Conservation (phyloP, 2,113 vertebrate species). For the Ursus arctos region DNA sequence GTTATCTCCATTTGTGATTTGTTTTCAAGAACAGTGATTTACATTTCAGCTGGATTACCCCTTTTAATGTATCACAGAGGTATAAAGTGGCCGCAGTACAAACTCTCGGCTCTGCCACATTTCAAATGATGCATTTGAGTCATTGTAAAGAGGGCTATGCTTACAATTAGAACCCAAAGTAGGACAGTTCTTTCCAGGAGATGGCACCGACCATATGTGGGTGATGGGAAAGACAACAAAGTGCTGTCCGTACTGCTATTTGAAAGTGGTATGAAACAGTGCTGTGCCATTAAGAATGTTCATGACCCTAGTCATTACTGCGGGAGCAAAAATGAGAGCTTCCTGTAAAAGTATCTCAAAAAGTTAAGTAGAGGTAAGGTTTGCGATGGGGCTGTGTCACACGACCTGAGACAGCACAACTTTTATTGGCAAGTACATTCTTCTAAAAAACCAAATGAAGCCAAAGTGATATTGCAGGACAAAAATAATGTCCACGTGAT, state of each 20-base stretch:
- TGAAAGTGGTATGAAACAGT: conserved; percentile 64
- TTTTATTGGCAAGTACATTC: not conserved
- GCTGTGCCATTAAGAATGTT: fast-evolving
- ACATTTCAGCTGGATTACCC: conserved; percentile 97
- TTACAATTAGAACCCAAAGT: conserved; percentile 95
- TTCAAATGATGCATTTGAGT: conserved; percentile 93
- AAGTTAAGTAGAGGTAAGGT: not conserved
- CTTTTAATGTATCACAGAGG: conserved; percentile 92
- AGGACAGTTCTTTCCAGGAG: conserved; percentile 89
- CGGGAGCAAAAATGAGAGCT: not conserved
- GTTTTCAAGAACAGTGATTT: conserved; percentile 97
- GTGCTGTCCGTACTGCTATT: not conserved
- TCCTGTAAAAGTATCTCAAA: conserved; percentile 40
- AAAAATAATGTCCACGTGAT: not conserved
- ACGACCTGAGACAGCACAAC: not conserved
- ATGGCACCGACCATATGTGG: conserved; percentile 86
- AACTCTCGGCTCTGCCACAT: conserved; percentile 87
- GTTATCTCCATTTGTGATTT: conserved; percentile 95
- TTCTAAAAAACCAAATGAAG: not conserved
- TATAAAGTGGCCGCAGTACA: conserved; percentile 89
- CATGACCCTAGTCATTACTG: not conserved
- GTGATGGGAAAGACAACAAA: conserved; percentile 80
- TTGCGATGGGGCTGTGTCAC: not conserved
- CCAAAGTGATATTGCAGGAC: not conserved
- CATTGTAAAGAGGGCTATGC: conserved; percentile 93